Percentiles rank a stretch among this genome's conserved stretches.
Conservation (phyloP, 2,797 vertebrate species). For the Meda fulgida region DNA sequence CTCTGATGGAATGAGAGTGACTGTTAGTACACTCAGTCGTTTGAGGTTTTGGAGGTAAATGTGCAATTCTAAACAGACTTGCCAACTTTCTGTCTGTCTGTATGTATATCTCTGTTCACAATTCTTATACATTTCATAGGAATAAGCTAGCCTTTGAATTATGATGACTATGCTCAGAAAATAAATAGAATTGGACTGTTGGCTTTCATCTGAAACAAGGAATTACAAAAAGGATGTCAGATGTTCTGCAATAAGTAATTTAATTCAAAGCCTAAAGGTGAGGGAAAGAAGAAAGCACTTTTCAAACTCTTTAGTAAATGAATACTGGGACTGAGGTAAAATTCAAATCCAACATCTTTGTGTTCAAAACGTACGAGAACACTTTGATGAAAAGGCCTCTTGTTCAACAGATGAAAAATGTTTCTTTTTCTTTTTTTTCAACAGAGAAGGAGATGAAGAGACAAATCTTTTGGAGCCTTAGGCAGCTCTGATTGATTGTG, state of each 20-base stretch:
- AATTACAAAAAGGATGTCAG: conserved; percentile 8
- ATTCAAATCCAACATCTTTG: conserved; percentile 30
- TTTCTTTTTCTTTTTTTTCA: background rate
- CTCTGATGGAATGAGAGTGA: conserved; percentile 35
- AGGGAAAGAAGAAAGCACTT: conserved; percentile 28
- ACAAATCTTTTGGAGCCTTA: conserved; percentile 11
- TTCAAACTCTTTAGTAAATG: background rate
- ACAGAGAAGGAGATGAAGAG: conserved; percentile 7
- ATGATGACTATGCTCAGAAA: background rate
- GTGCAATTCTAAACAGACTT: conserved; percentile 32
- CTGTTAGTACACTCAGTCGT: conserved; percentile 40
- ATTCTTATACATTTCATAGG: background rate
- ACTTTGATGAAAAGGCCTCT: conserved; percentile 34
- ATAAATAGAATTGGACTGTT: conserved; percentile 26
- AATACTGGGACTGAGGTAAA: conserved; percentile 20
- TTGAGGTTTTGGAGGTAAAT: conserved; percentile 50
- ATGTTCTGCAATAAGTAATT: conserved; percentile 16
- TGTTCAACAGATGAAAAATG: conserved; percentile 23
- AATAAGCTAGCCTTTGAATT: conserved; percentile 6
- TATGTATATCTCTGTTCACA: conserved; percentile 24
- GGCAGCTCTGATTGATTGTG: conserved; percentile 28
- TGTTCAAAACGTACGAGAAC: conserved; percentile 16
- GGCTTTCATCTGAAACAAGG: conserved; percentile 24
- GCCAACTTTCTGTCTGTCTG: conserved; percentile 17
- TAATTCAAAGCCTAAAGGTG: conserved; percentile 37